Percentiles rank a stretch among this genome's conserved stretches.
These are phyloP conservation scores for Acrossocheilus fasciatus DNA, from an alignment of 2,797 vertebrate genomes.

Conservation along the genomic window DNA sequence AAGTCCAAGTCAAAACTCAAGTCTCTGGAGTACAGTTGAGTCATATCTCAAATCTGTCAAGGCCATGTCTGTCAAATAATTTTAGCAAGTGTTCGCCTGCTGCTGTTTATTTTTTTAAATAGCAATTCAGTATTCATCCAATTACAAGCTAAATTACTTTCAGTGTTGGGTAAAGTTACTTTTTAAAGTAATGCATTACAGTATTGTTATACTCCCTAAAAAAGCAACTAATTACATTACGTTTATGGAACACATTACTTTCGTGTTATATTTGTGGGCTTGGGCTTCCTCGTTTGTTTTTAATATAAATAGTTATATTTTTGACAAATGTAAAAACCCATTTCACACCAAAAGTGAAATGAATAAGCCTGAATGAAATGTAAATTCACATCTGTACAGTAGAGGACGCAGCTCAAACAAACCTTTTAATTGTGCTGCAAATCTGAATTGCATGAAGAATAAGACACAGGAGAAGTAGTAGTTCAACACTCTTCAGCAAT, in stretches of 20 bases:
- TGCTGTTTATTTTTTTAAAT: not conserved
- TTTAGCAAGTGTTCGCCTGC: not conserved
- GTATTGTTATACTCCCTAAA: not conserved
- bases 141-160: not conserved
- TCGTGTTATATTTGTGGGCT: not conserved
- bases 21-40: not conserved
- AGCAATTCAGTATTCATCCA: not conserved
- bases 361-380: not conserved
- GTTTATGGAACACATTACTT: not conserved
- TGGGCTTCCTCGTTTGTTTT: not conserved
- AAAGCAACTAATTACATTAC: not conserved
- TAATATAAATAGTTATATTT: not conserved
- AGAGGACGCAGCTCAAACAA: too few relatives aligned
- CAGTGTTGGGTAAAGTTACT: not conserved
- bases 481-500: too few relatives aligned
- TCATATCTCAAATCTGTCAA: not conserved
- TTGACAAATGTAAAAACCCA: not conserved
- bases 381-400: not conserved
- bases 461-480: not conserved
- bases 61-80: not conserved
- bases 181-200: not conserved
- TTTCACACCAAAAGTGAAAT: not conserved
- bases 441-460: not conserved
- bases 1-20: not conserved
- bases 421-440: too few relatives aligned